phyloP scores from a whole-genome alignment of 2,888 invertebrate species.

The Neoascia interrupta region DNA sequence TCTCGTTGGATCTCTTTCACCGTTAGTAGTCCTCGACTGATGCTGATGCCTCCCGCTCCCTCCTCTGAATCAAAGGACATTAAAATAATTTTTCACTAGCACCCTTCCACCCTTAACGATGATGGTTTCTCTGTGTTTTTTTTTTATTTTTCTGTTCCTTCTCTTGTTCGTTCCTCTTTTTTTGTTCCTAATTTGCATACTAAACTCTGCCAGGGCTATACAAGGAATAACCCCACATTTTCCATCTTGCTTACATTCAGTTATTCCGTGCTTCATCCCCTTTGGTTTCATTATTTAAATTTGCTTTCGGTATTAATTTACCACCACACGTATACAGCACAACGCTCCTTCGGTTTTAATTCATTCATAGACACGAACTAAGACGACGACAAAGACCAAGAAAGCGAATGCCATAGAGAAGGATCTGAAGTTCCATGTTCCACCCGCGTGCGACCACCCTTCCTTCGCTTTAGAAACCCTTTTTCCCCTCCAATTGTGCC shows the following conservation, averaged over 20 bases:
- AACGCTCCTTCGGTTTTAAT: conserved; percentile 54
- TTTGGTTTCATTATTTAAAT: conserved; percentile 67
- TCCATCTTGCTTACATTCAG: conserved; percentile 57
- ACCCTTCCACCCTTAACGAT: conserved; percentile 55
- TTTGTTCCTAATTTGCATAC: conserved; percentile 66
- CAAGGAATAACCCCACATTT: conserved; percentile 55
- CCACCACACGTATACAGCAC: conserved; percentile 61
- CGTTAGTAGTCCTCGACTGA: conserved; percentile 14
- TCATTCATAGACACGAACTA: conserved; percentile 69
- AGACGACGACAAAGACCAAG: conserved; percentile 46
- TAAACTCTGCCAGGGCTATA: conserved; percentile 54
- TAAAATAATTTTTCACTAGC: conserved; percentile 62
- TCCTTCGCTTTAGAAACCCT: conserved; percentile 34
- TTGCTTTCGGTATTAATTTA: conserved; percentile 67
- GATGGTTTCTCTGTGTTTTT: conserved; percentile 36
- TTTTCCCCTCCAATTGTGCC: conserved; percentile 45
- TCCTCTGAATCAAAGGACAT: conserved; percentile 61
- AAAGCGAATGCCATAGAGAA: conserved; percentile 53
- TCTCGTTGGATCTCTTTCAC: conserved; percentile 21
- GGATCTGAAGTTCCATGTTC: conserved; percentile 24
- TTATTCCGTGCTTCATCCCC: conserved; percentile 54
- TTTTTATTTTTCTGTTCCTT: conserved; percentile 2
- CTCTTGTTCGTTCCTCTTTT: conserved; percentile 31
- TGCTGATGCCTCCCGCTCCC: too few relatives aligned
- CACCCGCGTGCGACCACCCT: conserved; percentile 30